phyloP scores from a whole-genome alignment of 2,888 invertebrate species.

The Andrena bucephala region DNA sequence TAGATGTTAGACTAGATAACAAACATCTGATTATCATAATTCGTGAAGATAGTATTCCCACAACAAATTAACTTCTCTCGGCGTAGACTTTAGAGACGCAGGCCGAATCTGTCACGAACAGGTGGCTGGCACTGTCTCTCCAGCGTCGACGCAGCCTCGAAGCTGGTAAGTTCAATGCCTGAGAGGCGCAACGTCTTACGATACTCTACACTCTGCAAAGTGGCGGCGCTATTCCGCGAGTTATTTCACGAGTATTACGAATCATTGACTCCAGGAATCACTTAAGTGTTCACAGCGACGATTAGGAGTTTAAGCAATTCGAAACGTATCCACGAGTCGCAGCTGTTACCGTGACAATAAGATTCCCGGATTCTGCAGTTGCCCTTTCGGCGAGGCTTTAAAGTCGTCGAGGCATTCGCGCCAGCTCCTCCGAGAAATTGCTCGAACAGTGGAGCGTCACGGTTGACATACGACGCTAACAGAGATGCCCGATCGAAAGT shows the following conservation, averaged over 20 bases:
- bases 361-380: not conserved
- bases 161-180: constrained; percentile 73
- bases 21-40: no score
- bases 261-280: constrained; percentile 34
- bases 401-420: not conserved
- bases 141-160: not conserved
- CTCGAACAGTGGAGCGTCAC: not conserved
- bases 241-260: constrained; percentile 19
- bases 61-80: no score
- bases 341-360: not conserved
- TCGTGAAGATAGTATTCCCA: no score
- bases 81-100: not conserved
- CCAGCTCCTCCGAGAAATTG: not conserved
- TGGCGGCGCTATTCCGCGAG: not conserved
- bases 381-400: not conserved
- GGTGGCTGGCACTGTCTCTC: constrained; percentile 25
- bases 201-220: constrained; percentile 3
- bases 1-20: no score
- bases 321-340: not conserved
- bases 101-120: constrained; percentile 20
- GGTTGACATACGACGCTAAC: not conserved
- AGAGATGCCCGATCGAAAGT: not conserved
- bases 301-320: not conserved
- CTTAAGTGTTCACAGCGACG: not conserved
- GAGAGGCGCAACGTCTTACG: constrained; percentile 63